Conservation (phyloP, 2,888 invertebrate genomes). For the Criorhina ranunculi region DNA sequence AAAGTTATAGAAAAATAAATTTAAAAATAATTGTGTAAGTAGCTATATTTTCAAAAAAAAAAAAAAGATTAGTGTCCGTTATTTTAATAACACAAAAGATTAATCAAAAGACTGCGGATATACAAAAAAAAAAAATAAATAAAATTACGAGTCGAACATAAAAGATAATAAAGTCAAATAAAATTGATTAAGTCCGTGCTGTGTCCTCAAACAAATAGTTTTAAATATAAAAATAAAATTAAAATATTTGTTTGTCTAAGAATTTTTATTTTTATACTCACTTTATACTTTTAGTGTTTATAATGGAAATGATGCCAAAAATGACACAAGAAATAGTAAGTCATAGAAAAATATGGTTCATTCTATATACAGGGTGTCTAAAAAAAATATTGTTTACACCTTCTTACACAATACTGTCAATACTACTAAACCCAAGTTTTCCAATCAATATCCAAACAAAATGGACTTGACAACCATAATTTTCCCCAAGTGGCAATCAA, state of each 20-base stretch:
- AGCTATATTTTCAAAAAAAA: neutral
- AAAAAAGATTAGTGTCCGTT: constrained; percentile 5
- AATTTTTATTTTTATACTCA: constrained; percentile 15
- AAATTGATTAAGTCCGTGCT: constrained; percentile 18
- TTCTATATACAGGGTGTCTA: neutral
- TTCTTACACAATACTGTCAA: no score
- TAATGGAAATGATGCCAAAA: constrained; percentile 3
- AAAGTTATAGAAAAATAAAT: neutral
- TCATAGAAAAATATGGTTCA: neutral
- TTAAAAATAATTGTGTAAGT: neutral
- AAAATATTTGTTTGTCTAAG: neutral
- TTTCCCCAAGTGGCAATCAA: constrained; percentile 51
- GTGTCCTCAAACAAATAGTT: neutral
- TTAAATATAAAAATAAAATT: neutral
- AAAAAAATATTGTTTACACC: no score
- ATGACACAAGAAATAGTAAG: neutral
- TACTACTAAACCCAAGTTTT: constrained; percentile 17
- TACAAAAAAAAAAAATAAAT: no score
- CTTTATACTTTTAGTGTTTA: neutral
- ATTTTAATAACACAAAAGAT: constrained; percentile 10
- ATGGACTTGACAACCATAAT: constrained; percentile 36
- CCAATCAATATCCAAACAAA: constrained; percentile 30
- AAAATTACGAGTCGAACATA: constrained; percentile 8
- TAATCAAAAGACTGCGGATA: constrained; percentile 11
- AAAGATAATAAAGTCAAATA: neutral